Conservation (phyloP, 2,113 vertebrate genomes). For the Ceratotherium simum region DNA sequence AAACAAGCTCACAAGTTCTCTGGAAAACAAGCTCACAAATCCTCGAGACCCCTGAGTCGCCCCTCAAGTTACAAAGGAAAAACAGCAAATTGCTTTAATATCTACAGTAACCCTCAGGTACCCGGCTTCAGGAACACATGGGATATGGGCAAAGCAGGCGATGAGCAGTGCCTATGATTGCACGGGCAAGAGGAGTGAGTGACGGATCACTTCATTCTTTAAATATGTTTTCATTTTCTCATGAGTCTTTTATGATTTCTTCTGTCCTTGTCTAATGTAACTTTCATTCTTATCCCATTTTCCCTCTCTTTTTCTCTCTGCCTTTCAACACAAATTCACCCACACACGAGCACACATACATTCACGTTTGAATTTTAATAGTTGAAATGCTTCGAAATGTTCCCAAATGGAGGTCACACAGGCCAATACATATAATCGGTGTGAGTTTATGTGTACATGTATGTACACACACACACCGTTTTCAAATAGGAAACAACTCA, state of each 20-base stretch:
- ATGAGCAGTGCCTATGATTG: not conserved
- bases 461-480: not conserved
- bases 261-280: not conserved
- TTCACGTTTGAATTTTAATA: not conserved
- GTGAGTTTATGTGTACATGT: not conserved
- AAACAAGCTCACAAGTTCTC: too few relatives aligned
- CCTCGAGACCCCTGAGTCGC: too few relatives aligned
- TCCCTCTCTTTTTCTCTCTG: not conserved
- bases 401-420: not conserved
- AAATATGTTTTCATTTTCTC: not conserved
- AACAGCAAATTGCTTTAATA: too few relatives aligned
- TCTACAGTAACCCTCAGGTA: too few relatives aligned
- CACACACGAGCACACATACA: not conserved
- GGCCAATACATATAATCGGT: not conserved
- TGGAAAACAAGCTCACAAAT: too few relatives aligned
- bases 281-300: not conserved
- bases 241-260: not conserved
- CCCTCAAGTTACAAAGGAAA: too few relatives aligned
- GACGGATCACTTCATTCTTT: not conserved
- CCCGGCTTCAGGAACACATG: too few relatives aligned
- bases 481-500: not conserved
- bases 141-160: not conserved
- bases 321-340: not conserved
- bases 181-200: not conserved
- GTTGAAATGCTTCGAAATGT: not conserved